Conservation (phyloP, 2,797 vertebrate species). For the Artibeus jamaicensis region DNA sequence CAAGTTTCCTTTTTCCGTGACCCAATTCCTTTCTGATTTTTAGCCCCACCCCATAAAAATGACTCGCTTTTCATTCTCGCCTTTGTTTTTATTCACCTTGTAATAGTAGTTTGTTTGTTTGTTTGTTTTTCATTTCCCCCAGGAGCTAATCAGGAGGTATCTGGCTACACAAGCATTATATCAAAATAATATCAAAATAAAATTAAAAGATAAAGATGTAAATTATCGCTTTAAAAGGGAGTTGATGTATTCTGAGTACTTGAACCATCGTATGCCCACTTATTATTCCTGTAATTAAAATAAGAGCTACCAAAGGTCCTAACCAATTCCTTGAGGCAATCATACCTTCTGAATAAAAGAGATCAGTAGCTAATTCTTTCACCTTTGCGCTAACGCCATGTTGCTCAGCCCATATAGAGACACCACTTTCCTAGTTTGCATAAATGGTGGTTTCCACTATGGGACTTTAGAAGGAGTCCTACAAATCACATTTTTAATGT, state of each 20-base stretch:
- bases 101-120: not conserved
- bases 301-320: not conserved
- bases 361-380: not conserved
- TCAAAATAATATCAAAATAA: conserved; percentile 25
- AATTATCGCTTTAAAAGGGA: not conserved
- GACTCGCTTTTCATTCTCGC: not conserved
- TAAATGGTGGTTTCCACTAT: not conserved
- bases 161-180: not conserved
- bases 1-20: conserved; percentile 15
- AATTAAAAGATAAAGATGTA: conserved; percentile 38
- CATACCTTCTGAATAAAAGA: not conserved
- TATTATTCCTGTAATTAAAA: not conserved
- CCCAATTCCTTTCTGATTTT: not conserved
- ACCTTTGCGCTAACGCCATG: not conserved
- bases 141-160: not conserved
- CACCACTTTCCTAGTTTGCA: not conserved
- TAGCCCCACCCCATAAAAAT: not conserved
- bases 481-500: not conserved
- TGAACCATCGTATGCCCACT: not conserved
- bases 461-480: not conserved
- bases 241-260: not conserved
- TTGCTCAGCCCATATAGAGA: not conserved
- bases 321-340: not conserved
- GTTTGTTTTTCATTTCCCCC: not conserved
- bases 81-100: not conserved